Evolutionary conservation across 2,113 vertebrate genomes (phyloP), one percentile per base, ranked within the genome.

Genomic region (Ondatra zibethicus): DNA sequence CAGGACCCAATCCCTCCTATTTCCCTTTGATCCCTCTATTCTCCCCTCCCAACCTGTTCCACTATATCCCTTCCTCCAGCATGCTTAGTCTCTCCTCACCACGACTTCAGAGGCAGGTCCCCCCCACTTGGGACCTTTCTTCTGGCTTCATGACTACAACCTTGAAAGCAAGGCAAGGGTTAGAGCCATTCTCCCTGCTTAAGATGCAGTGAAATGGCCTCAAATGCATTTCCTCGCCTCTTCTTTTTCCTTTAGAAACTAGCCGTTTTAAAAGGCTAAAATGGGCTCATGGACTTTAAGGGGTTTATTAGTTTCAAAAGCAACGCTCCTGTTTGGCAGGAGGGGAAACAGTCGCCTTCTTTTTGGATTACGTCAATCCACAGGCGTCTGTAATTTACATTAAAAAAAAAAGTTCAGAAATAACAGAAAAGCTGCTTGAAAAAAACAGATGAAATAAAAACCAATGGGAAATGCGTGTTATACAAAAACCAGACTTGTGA

Each of bases 401-500:
- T 97, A 96, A 76, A 88, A 80, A 94, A 80, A 93, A 55, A 55
- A 55, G 97, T 96, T 98, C 92, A 98, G 95, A 96, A 98, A 97
- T 98, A 98, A 98, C 97, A 97, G 97, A 97, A 97, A 96, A 97
- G 97, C 91, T 98, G 96, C 96, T 93, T 82, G 76, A 88, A 96
- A 96, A 94, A 93, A 98, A 94, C 93, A 96, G 97, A 97, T 94
- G 97, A 98, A 98, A 98, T 98, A 98, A 98, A 98, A 98, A 96
- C 92, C 97, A 96, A 89, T 80, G 97, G 85, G 98, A 98, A 98
- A 98, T 97, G 96, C 97, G 96, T 98, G 97, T 96, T 97, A 96
- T 98, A 98, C 98, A 98, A 98, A 98, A 98, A 98, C 97, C 98
- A 98, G 98, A 97, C 96, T 97, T 96, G 77, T 92, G 95, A 98